Evolutionary conservation across 2,113 vertebrate species (phyloP).

Genomic region (Hemiprocne comata): DNA sequence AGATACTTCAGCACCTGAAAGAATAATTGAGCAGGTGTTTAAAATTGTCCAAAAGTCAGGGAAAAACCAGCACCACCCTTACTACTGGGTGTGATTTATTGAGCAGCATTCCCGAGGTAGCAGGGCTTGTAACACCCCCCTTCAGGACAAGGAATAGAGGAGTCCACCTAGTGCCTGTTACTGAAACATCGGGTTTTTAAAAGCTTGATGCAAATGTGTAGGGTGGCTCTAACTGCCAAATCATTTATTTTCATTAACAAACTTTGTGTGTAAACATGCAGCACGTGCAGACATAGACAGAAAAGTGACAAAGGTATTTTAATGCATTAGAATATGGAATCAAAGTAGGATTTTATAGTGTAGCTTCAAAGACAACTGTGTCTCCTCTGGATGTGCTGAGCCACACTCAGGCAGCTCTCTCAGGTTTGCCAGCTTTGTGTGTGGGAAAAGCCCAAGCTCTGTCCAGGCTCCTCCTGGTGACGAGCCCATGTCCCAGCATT

Average conservation of each 20-base stretch:
- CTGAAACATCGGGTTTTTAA: neutral
- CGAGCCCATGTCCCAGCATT: rapidly evolving
- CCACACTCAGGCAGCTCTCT: rapidly evolving
- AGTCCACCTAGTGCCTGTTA: neutral
- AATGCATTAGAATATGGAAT: neutral
- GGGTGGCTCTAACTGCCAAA: neutral
- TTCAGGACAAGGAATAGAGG: neutral
- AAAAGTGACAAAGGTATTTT: neutral
- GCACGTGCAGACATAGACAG: neutral
- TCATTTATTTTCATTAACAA: neutral
- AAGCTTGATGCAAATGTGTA: neutral
- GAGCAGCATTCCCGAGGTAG: neutral
- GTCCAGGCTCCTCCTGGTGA: neutral
- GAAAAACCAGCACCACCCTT: neutral
- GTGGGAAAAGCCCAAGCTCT: neutral
- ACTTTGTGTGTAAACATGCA: neutral
- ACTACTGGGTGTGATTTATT: slow-evolving; percentile 29
- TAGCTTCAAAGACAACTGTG: neutral
- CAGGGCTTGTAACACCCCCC: slow-evolving; percentile 2
- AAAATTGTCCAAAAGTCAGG: slow-evolving; percentile 14
- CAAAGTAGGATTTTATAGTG: neutral
- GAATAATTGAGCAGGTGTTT: neutral
- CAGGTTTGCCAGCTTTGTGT: neutral
- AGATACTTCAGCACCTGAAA: neutral
- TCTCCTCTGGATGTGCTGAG: neutral